phyloP scores from a whole-genome alignment of 2,888 invertebrate genomes.

The Tyria jacobaeae region DNA sequence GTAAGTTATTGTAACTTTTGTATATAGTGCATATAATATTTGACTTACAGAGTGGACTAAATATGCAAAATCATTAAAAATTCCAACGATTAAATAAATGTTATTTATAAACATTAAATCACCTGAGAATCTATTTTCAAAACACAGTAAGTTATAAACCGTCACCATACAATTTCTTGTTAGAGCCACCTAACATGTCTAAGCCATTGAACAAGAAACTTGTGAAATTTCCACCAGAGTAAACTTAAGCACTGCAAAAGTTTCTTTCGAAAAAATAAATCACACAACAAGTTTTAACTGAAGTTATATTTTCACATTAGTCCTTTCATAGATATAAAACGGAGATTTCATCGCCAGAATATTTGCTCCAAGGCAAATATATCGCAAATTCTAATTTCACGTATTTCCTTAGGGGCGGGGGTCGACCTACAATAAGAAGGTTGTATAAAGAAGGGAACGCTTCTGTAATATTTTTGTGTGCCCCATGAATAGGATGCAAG shows the following conservation, averaged over 20 bases:
- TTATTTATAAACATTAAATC: neutral
- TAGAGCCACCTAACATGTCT: neutral
- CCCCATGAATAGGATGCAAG: conserved; percentile 43
- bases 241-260: conserved; percentile 4
- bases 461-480: conserved; percentile 48
- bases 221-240: conserved; percentile 9
- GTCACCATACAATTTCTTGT: neutral
- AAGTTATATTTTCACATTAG: conserved; percentile 35
- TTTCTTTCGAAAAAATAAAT: neutral
- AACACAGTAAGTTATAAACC: neutral
- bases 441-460: conserved; percentile 39
- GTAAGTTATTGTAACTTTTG: too few relatives aligned
- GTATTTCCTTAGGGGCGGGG: conserved; percentile 41
- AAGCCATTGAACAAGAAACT: conserved; percentile 10
- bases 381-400: conserved; percentile 51
- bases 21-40: too few relatives aligned
- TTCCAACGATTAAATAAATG: too few relatives aligned
- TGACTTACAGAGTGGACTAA: too few relatives aligned
- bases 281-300: conserved; percentile 13
- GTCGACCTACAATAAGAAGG: conserved; percentile 45
- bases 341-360: conserved; percentile 38
- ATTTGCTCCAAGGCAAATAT: conserved; percentile 44
- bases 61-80: too few relatives aligned
- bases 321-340: conserved; percentile 31
- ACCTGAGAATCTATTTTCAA: neutral